Evolutionary conservation across 2,113 vertebrate species (phyloP).

Genomic region (Arothron firmamentum): DNA sequence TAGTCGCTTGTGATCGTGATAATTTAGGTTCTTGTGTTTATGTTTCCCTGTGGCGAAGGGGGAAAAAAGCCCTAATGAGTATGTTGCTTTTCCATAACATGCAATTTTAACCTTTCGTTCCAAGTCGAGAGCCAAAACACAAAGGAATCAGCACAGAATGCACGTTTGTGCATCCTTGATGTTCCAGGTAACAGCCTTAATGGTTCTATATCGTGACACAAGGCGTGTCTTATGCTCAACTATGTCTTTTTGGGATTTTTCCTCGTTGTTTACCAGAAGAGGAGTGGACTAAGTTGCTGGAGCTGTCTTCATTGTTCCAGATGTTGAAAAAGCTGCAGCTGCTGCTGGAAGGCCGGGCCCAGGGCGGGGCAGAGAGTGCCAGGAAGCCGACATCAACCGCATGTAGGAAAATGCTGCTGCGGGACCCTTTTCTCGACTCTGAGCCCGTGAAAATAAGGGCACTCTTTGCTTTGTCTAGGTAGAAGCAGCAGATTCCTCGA

Average conservation of each 20-base stretch:
- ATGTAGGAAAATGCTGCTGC: not conserved
- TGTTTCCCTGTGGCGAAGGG: no score
- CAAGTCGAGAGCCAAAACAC: constrained; percentile 47
- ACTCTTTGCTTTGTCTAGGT: constrained; percentile 36
- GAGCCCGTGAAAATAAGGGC: not conserved
- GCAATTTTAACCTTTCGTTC: not conserved
- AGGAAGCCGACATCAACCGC: constrained; percentile 29
- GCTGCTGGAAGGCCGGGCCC: constrained; percentile 55
- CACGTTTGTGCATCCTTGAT: constrained; percentile 42
- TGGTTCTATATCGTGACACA: not conserved
- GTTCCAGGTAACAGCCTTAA: constrained; percentile 54
- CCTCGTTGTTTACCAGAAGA: constrained; percentile 46
- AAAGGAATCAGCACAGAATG: constrained; percentile 29
- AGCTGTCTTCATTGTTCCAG: constrained; percentile 72
- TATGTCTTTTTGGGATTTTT: not conserved
- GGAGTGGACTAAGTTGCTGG: constrained; percentile 50
- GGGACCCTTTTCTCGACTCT: not conserved
- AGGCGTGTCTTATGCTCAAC: not conserved
- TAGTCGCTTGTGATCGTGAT: no score
- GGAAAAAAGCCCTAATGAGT: no score
- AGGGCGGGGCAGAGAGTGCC: constrained; percentile 44
- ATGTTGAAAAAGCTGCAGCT: constrained; percentile 67
- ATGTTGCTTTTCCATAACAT: not conserved
- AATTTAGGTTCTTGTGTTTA: no score
- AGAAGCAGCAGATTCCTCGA: constrained; percentile 56